These are phyloP conservation scores for Pteropus rufus DNA, from an alignment of 2,797 vertebrate genomes.

Conservation along the genomic window DNA sequence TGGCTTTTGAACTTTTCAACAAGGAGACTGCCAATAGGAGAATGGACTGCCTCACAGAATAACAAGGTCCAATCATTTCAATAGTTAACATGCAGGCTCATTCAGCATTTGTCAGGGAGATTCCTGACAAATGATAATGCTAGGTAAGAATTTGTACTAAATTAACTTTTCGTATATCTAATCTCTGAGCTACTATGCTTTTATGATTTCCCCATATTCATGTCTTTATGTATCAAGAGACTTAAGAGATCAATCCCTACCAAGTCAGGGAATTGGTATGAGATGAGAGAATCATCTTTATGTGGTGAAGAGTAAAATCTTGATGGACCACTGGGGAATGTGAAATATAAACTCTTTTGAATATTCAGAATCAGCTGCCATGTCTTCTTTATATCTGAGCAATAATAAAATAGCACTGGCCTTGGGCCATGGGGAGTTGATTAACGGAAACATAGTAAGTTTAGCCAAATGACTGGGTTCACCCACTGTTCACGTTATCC, in stretches of 20 bases:
- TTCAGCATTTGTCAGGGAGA: background rate
- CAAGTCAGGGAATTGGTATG: background rate
- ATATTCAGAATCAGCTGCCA: background rate
- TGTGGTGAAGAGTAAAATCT: background rate
- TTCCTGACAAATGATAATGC: background rate
- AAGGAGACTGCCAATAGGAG: background rate
- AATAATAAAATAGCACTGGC: background rate
- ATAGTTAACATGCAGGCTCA: background rate
- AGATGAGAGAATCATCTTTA: background rate
- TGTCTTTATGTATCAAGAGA: background rate
- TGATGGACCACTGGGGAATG: background rate
- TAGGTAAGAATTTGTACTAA: background rate
- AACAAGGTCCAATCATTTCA: background rate
- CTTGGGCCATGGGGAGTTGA: background rate
- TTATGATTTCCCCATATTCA: background rate
- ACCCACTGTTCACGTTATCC: background rate
- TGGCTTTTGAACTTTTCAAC: background rate
- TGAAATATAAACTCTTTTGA: background rate
- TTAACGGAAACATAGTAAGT: background rate
- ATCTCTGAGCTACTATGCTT: background rate
- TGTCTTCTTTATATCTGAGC: background rate
- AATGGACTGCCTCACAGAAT: background rate
- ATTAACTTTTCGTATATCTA: background rate
- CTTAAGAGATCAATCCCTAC: background rate
- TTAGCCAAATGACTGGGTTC: background rate